Percentiles rank a stretch among this genome's conserved stretches.
phyloP scores from a whole-genome alignment of 2,888 invertebrate genomes.

The Aelia acuminata region DNA sequence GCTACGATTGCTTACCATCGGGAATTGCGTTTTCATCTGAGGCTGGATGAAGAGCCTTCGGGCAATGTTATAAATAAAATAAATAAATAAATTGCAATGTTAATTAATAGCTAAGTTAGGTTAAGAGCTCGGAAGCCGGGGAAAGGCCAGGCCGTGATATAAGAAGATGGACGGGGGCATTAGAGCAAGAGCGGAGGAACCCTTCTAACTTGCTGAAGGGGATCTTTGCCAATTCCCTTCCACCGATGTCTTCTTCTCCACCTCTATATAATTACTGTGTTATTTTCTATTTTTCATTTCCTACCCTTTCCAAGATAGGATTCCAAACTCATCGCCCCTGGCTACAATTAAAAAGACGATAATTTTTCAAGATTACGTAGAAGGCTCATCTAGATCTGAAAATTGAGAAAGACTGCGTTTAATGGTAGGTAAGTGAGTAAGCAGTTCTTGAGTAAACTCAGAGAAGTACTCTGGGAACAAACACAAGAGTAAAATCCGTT shows the following conservation, averaged over 20 bases:
- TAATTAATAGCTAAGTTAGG: constrained; percentile 7
- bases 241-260: not conserved
- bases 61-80: constrained; percentile 38
- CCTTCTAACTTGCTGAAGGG: constrained; percentile 47
- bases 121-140: not conserved
- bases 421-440: not conserved
- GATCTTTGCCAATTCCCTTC: constrained; percentile 27
- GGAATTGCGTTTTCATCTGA: not conserved
- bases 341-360: not conserved
- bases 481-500: no score
- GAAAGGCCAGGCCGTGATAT: constrained; percentile 30
- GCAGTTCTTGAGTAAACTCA: no score
- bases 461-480: no score
- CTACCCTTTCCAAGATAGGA: not conserved
- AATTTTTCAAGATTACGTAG: not conserved
- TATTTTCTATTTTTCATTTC: constrained; percentile 2
- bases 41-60: constrained; percentile 6
- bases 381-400: not conserved
- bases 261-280: not conserved
- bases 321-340: not conserved
- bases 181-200: constrained; percentile 10
- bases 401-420: not conserved
- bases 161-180: constrained; percentile 30
- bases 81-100: constrained; percentile 35
- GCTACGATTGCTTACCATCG: not conserved